A percentile compares a stretch with the other conserved stretches of the same genome.
Conservation (phyloP, 2,797 vertebrate genomes). For the Artibeus jamaicensis region DNA sequence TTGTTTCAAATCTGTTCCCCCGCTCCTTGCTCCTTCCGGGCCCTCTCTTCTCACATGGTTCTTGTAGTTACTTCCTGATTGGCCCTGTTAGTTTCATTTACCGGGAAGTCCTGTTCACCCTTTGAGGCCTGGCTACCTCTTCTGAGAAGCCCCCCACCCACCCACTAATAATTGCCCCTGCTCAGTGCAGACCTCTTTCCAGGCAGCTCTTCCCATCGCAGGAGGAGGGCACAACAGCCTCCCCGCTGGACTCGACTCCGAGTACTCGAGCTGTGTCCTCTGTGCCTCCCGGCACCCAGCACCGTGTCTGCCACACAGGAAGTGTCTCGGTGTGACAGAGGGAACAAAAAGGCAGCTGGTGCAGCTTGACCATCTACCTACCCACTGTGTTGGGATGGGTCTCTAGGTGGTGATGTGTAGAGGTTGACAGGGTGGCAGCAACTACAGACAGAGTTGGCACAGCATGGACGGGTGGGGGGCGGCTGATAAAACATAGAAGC, state of each 20-base stretch:
- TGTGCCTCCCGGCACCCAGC: not conserved
- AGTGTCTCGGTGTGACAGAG: not conserved
- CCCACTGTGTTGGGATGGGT: not conserved
- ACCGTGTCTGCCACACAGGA: not conserved
- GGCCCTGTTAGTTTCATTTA: not conserved
- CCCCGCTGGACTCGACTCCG: not conserved
- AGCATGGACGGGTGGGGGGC: not conserved
- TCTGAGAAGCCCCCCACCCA: not conserved
- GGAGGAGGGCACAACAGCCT: not conserved
- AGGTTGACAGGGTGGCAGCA: not conserved
- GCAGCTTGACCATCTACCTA: not conserved
- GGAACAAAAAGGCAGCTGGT: not conserved
- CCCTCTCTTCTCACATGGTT: not conserved
- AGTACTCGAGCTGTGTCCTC: not conserved
- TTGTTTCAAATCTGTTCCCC: not conserved
- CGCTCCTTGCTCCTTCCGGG: not conserved
- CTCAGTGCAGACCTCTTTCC: not conserved
- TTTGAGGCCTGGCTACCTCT: not conserved
- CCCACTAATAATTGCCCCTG: not conserved
- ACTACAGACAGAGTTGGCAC: not conserved
- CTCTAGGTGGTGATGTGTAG: not conserved
- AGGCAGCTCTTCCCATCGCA: not conserved
- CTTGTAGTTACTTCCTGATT: constrained; percentile 34
- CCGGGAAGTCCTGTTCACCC: constrained; percentile 35
- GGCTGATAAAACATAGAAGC: not conserved